Evolutionary conservation across 1,140 invertebrate species (phyloP).

Genomic region (Lasioglossum baleicum): DNA sequence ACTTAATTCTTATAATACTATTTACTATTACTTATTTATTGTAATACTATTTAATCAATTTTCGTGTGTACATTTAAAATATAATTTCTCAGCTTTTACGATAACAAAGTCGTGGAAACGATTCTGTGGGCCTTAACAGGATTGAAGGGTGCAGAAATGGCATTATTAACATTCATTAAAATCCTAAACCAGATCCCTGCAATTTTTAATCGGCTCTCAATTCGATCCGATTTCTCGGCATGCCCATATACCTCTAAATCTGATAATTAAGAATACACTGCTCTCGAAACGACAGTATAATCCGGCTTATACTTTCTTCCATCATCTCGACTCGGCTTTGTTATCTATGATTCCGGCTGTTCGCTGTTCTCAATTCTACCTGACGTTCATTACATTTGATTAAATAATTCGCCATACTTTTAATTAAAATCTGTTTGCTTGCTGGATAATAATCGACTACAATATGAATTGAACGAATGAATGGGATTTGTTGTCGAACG

Average conservation of each 20-base stretch:
- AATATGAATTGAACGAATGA: not conserved
- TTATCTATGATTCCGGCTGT: conserved; percentile 43
- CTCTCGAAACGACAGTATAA: conserved; percentile 42
- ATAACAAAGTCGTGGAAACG: not conserved
- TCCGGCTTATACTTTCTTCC: conserved; percentile 59
- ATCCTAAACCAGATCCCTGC: not conserved
- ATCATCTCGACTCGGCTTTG: conserved; percentile 34
- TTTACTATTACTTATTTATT: too few relatives aligned
- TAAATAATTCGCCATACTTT: conserved; percentile 40
- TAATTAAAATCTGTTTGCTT: conserved; percentile 34
- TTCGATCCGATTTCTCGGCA: not conserved
- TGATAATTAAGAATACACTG: conserved; percentile 57
- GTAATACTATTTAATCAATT: too few relatives aligned
- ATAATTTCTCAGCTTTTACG: not conserved
- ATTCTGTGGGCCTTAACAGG: not conserved
- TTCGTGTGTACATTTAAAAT: too few relatives aligned
- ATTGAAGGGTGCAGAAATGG: not conserved
- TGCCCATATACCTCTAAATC: conserved; percentile 29
- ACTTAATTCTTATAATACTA: too few relatives aligned
- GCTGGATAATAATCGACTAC: not conserved
- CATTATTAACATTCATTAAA: conserved; percentile 7
- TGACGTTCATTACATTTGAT: conserved; percentile 42
- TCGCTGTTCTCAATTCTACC: not conserved
- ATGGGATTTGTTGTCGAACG: too few relatives aligned
- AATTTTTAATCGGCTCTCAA: conserved; percentile 14